Conservation (phyloP, 2,888 invertebrate genomes). For the Neria commutata region DNA sequence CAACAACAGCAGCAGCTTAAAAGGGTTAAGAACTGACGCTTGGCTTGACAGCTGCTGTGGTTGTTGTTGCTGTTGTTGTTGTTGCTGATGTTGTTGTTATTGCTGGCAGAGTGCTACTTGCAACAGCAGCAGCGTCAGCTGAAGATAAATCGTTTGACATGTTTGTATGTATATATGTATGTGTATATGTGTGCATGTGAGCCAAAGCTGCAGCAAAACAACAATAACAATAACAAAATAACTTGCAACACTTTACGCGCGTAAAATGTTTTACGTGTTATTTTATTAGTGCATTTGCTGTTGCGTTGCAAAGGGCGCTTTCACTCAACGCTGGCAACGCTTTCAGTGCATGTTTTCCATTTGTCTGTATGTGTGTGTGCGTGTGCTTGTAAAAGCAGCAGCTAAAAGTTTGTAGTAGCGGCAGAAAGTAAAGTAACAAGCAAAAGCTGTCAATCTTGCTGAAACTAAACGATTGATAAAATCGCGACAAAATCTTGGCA, state of each 20-base stretch:
- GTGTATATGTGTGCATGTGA: slow-evolving; percentile 21
- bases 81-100: slow-evolving; percentile 40
- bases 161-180: slow-evolving; percentile 7
- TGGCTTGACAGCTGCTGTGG: no score
- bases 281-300: background rate
- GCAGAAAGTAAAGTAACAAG: no score
- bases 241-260: no score
- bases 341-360: no score
- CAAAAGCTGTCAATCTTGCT: no score
- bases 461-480: no score
- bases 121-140: background rate
- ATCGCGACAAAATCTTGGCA: no score
- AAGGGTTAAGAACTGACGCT: slow-evolving; percentile 3
- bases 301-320: no score
- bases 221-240: background rate
- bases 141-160: no score
- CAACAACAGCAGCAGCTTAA: slow-evolving; percentile 5
- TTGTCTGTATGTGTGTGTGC: background rate
- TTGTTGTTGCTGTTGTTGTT: slow-evolving; percentile 12
- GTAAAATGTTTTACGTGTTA: no score
- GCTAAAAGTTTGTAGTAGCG: background rate
- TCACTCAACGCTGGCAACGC: no score
- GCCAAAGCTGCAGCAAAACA: slow-evolving; percentile 14
- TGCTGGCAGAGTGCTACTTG: no score
- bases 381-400: background rate